These are phyloP conservation scores for Oxygymnocypris stewartii DNA, from an alignment of 2,113 vertebrate species.

Conservation along the genomic window DNA sequence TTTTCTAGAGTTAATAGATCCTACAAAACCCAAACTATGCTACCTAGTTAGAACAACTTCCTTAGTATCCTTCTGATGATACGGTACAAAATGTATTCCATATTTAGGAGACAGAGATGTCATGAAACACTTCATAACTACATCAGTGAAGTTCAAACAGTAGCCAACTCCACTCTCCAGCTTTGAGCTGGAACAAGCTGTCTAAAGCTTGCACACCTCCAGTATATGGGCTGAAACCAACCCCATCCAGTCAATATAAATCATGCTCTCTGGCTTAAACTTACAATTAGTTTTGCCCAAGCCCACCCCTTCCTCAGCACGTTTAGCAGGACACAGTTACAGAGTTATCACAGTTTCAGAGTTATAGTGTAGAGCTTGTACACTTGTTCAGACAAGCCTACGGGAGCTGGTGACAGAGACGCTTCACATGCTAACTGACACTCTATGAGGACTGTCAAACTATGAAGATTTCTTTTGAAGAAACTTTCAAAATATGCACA, in stretches of 20 bases:
- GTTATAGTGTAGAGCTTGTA: constrained; percentile 51
- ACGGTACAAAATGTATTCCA: neutral
- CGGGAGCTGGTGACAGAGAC: constrained; percentile 64
- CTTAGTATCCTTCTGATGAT: neutral
- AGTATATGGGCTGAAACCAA: neutral
- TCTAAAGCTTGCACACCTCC: neutral
- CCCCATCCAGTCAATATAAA: constrained; percentile 39
- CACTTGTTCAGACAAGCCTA: constrained; percentile 64
- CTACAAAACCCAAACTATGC: neutral
- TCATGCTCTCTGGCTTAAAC: constrained; percentile 44
- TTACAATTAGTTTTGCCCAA: constrained; percentile 54
- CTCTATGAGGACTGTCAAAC: constrained; percentile 13
- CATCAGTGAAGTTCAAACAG: neutral
- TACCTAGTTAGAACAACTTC: neutral
- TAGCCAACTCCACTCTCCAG: constrained; percentile 1
- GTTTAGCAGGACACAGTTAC: constrained; percentile 48
- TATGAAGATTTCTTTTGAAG: neutral
- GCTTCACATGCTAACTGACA: constrained; percentile 49
- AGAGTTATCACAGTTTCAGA: constrained; percentile 58
- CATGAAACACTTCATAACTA: neutral
- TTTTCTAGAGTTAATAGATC: neutral
- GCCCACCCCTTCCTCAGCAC: constrained; percentile 43
- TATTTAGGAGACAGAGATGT: neutral
- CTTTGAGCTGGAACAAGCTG: neutral
- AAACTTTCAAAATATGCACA: neutral